Conservation (phyloP, 2,888 invertebrate species). For the Drosophila setosimentum region DNA sequence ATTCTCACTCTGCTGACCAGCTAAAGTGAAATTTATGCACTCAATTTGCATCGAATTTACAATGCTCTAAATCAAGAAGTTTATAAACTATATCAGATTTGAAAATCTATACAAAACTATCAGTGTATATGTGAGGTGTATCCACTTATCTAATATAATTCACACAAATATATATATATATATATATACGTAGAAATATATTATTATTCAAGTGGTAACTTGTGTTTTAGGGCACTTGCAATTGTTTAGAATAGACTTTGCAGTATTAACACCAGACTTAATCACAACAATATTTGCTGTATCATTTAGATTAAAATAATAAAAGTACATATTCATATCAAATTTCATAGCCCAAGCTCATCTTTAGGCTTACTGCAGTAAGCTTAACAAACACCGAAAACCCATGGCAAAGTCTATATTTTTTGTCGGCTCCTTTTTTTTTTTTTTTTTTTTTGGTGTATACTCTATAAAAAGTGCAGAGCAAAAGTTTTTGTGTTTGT, state of each 20-base stretch:
- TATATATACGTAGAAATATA: too few relatives aligned
- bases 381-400: neutral
- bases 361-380: slow-evolving; percentile 14
- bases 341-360: slow-evolving; percentile 9
- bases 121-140: neutral
- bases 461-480: slow-evolving; percentile 24
- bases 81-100: neutral
- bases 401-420: neutral
- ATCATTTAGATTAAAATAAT: too few relatives aligned
- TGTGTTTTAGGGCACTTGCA: too few relatives aligned
- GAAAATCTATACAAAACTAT: neutral
- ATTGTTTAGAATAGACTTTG: neutral
- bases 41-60: slow-evolving; percentile 26
- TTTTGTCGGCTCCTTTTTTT: neutral
- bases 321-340: neutral
- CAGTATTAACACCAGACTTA: neutral
- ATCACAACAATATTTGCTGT: neutral
- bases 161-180: neutral
- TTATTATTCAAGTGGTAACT: too few relatives aligned
- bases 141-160: neutral
- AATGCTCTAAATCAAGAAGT: slow-evolving; percentile 13
- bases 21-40: slow-evolving; percentile 3
- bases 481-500: slow-evolving; percentile 7
- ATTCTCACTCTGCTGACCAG: slow-evolving; percentile 13
- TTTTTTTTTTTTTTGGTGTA: slow-evolving; percentile 3